phyloP scores from a whole-genome alignment of 2,888 invertebrate species.

The Meandrusa payeni region DNA sequence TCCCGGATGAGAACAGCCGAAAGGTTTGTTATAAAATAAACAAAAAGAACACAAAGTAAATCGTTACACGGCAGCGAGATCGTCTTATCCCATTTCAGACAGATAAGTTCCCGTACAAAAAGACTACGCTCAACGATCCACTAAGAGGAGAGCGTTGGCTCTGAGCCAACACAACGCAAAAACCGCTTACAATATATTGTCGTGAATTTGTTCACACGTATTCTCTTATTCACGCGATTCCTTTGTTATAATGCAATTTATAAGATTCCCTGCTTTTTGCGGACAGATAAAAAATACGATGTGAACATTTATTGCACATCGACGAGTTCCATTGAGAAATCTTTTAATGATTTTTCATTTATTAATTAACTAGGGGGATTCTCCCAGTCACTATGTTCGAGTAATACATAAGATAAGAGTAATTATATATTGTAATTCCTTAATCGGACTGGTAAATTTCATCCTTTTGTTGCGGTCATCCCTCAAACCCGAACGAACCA shows the following conservation, averaged over 20 bases:
- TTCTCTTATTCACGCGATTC: conserved; percentile 16
- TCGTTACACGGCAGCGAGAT: conserved; percentile 10
- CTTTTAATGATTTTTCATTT: too few species aligned
- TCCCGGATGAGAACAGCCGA: too few species aligned
- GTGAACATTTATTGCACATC: conserved; percentile 7
- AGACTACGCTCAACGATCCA: conserved; percentile 45
- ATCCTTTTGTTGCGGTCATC: too few species aligned
- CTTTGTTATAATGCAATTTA: conserved; percentile 17
- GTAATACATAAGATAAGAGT: too few species aligned
- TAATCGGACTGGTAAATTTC: too few species aligned
- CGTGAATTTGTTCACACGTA: conserved; percentile 23
- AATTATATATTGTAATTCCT: too few species aligned
- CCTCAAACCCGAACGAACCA: too few species aligned
- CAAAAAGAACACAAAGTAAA: conserved; percentile 17
- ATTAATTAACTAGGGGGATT: too few species aligned
- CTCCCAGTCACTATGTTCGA: too few species aligned
- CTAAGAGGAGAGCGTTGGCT: conserved; percentile 60
- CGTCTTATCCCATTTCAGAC: conserved; percentile 13
- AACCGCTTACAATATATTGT: conserved; percentile 40
- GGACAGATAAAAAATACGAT: not conserved
- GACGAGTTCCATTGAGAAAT: too few species aligned
- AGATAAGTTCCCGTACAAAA: conserved; percentile 19
- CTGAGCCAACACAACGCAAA: conserved; percentile 47
- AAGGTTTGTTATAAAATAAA: too few species aligned
- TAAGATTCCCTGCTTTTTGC: conserved; percentile 5